A percentile compares a stretch with the other conserved stretches of the same genome.
Evolutionary conservation across 2,797 vertebrate genomes (phyloP).

Genomic region (Tadarida brasiliensis): DNA sequence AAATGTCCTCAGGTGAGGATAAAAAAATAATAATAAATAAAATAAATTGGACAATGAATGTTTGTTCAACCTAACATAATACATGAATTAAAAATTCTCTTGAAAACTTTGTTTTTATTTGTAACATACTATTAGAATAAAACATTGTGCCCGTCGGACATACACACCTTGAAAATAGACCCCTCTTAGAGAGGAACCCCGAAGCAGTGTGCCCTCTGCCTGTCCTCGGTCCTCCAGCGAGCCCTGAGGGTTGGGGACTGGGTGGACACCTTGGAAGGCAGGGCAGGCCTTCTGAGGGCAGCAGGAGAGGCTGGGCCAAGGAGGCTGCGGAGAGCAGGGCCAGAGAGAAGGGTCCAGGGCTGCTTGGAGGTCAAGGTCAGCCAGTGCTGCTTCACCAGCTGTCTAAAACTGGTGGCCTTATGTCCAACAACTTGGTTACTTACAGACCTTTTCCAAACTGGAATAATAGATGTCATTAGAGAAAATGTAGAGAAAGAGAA

Average conservation of each 20-base stretch:
- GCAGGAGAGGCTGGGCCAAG: neutral
- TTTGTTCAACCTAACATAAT: neutral
- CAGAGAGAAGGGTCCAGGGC: neutral
- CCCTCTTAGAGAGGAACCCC: neutral
- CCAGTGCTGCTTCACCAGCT: neutral
- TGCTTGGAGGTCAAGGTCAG: conserved; percentile 65
- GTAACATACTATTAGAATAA: neutral
- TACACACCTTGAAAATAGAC: neutral
- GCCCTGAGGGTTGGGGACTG: neutral
- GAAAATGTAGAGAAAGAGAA: conserved; percentile 7
- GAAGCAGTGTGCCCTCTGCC: neutral
- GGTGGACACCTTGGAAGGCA: neutral
- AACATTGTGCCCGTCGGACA: neutral
- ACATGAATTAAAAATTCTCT: neutral
- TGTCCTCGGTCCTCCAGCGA: neutral
- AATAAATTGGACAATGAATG: neutral
- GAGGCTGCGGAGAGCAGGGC: neutral
- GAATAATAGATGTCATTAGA: neutral
- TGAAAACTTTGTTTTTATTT: neutral
- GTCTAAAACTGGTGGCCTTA: neutral
- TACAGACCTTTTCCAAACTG: neutral
- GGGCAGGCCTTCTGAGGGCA: neutral
- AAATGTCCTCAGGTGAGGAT: no score
- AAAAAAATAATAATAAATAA: no score
- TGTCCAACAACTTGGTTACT: neutral